These are phyloP conservation scores for Taenioides sp. DNA, from an alignment of 2,797 vertebrate species.

Conservation along the genomic window DNA sequence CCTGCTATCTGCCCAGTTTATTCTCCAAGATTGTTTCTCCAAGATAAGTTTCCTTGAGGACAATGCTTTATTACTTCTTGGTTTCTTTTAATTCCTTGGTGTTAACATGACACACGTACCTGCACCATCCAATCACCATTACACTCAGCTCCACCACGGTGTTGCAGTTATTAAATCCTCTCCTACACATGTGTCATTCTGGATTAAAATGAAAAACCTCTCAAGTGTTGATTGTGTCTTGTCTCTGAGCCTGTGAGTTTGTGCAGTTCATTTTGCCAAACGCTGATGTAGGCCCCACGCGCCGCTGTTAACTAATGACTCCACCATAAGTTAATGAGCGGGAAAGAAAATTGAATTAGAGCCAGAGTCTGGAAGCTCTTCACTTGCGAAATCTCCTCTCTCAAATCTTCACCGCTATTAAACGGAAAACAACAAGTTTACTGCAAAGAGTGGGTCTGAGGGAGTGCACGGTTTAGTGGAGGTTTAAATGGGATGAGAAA, in stretches of 20 bases:
- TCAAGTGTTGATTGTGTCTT: conserved; percentile 26
- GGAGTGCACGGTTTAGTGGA: neutral
- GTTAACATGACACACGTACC: conserved; percentile 21
- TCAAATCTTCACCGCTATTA: conserved; percentile 33
- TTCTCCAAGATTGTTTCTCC: neutral
- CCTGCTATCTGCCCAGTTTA: neutral
- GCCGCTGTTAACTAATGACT: conserved; percentile 50
- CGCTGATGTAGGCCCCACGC: conserved; percentile 49
- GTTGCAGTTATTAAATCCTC: conserved; percentile 33
- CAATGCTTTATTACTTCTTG: neutral
- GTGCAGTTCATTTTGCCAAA: conserved; percentile 42
- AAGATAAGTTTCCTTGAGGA: neutral
- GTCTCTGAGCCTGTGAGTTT: conserved; percentile 23
- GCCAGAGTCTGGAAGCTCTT: conserved; percentile 43
- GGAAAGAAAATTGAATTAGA: conserved; percentile 57
- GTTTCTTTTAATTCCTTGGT: neutral
- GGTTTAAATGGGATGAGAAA: neutral
- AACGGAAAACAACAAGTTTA: conserved; percentile 29
- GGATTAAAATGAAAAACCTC: conserved; percentile 26
- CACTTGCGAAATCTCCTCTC: conserved; percentile 40
- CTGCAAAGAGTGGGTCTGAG: neutral
- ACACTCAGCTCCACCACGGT: conserved; percentile 10
- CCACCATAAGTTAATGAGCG: conserved; percentile 57
- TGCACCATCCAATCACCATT: neutral
- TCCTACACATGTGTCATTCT: conserved; percentile 19